These are phyloP conservation scores for Buceros bicornis DNA, from an alignment of 2,797 vertebrate genomes.

Conservation along the genomic window DNA sequence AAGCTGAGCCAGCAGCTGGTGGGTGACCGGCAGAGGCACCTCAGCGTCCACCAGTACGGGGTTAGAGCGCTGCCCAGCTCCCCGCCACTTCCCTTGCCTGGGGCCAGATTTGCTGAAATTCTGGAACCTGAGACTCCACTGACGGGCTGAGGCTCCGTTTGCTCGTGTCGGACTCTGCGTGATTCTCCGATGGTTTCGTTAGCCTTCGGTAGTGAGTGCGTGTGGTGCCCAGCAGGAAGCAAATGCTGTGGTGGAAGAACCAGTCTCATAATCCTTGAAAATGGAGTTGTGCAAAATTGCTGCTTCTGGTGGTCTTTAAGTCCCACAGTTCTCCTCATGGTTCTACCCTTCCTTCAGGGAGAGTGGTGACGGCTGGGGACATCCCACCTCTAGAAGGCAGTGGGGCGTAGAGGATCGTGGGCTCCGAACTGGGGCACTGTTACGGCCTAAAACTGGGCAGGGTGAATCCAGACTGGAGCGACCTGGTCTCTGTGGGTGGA, in stretches of 20 bases:
- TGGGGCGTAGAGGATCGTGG: not conserved
- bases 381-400: not conserved
- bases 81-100: not conserved
- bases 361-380: not conserved
- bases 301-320: not conserved
- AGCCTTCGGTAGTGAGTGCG: not conserved
- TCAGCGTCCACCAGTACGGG: not conserved
- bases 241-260: not conserved
- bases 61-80: not conserved
- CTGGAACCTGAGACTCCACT: not conserved
- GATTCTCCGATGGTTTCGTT: not conserved
- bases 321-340: not conserved
- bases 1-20: not conserved
- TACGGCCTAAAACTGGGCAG: not conserved
- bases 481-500: not conserved
- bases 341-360: not conserved
- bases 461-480: not conserved
- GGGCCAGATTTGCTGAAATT: not conserved
- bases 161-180: not conserved
- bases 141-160: not conserved
- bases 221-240: not conserved
- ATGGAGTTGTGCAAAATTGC: fast-evolving
- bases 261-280: not conserved
- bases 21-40: not conserved
- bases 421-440: not conserved